These are phyloP conservation scores for Pao palembangensis DNA, from an alignment of 2,113 vertebrate species.

Conservation along the genomic window DNA sequence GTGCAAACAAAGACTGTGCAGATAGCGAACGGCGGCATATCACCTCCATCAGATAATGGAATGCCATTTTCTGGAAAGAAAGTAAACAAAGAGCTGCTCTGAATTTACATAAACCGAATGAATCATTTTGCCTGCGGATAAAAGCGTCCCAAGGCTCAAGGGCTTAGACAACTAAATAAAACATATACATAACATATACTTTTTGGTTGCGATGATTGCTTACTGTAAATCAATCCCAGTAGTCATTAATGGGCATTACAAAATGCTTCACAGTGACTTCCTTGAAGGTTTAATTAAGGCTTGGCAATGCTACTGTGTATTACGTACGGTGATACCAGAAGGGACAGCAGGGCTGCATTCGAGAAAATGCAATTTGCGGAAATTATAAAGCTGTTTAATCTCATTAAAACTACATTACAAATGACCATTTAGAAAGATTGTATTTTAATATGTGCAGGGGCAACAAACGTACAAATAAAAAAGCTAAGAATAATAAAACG, in stretches of 20 bases:
- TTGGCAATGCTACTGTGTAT: too few species aligned
- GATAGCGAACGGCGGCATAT: constrained; percentile 10
- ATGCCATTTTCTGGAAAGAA: constrained; percentile 13
- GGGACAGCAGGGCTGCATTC: too few species aligned
- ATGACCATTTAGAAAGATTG: too few species aligned
- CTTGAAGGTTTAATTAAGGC: too few species aligned
- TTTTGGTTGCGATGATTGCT: constrained; percentile 3
- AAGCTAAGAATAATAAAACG: too few species aligned
- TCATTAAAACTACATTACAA: too few species aligned
- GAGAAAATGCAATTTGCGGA: too few species aligned
- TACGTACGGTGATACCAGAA: too few species aligned
- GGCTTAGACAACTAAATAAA: constrained; percentile 23
- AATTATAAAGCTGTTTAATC: too few species aligned
- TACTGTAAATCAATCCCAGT: constrained; percentile 11
- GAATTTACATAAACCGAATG: constrained; percentile 43
- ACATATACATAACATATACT: constrained; percentile 6
- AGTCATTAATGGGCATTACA: not conserved
- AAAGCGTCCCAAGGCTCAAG: not conserved
- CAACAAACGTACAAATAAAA: too few species aligned
- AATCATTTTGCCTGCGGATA: not conserved
- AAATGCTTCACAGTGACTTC: too few species aligned
- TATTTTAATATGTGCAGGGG: too few species aligned
- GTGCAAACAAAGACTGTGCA: constrained; percentile 51
- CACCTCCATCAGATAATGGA: constrained; percentile 46
- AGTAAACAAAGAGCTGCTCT: constrained; percentile 38